A percentile compares a stretch with the other conserved stretches of the same genome.
These are phyloP conservation scores for Rhyacichthys aspro DNA, from an alignment of 2,797 vertebrate genomes.

Conservation along the genomic window DNA sequence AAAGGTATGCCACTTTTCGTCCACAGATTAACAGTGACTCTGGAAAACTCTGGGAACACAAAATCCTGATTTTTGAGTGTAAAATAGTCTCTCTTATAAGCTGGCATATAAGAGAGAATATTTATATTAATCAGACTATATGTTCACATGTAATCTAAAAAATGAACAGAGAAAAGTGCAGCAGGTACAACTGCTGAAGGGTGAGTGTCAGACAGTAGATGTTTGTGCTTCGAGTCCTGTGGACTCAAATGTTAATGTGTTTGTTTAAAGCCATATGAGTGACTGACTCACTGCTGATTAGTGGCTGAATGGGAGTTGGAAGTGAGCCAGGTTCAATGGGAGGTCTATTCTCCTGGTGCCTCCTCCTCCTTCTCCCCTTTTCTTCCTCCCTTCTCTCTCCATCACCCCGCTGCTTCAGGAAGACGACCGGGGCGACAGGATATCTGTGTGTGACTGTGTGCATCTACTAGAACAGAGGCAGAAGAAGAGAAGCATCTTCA, in stretches of 20 bases:
- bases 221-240: slow-evolving; percentile 4
- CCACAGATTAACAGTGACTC: no score
- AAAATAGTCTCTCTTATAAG: no score
- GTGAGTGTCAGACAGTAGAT: neutral
- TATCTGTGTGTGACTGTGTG: slow-evolving; percentile 25
- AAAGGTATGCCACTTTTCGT: no score
- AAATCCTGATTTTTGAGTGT: no score
- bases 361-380: slow-evolving; percentile 30
- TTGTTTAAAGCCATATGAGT: slow-evolving; percentile 71
- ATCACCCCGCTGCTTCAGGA: slow-evolving; percentile 61
- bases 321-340: slow-evolving; percentile 84
- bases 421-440: slow-evolving; percentile 54
- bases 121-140: no score
- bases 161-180: slow-evolving; percentile 49
- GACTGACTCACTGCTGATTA: slow-evolving; percentile 91
- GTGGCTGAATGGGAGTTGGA: slow-evolving; percentile 86
- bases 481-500: neutral
- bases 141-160: no score
- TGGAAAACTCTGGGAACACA: no score
- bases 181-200: slow-evolving; percentile 63
- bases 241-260: slow-evolving; percentile 66
- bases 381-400: slow-evolving; percentile 18
- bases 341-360: slow-evolving; percentile 65
- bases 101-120: no score
- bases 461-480: slow-evolving; percentile 27